Evolutionary conservation across 1,140 invertebrate species (phyloP).

Genomic region (Drosophila punjabiensis): DNA sequence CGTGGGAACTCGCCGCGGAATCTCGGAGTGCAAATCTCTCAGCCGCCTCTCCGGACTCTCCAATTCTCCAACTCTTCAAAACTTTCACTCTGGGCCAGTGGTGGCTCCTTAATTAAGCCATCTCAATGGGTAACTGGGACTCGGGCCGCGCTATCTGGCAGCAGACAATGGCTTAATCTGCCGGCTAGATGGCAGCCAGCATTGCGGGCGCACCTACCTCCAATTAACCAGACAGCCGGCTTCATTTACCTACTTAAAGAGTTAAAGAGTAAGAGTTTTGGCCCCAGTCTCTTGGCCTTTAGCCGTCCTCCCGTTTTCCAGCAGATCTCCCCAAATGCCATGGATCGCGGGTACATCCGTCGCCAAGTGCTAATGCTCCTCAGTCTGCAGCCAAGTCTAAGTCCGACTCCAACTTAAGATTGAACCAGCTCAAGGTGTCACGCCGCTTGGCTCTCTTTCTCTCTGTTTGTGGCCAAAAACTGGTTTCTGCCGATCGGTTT

Average conservation of each 20-base stretch:
- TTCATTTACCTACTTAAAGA: constrained; percentile 65
- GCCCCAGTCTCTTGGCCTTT: constrained; percentile 45
- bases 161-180: constrained; percentile 73
- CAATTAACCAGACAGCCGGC: constrained; percentile 66
- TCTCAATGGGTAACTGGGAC: constrained; percentile 55
- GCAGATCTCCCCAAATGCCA: constrained; percentile 35
- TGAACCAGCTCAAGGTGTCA: constrained; percentile 29
- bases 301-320: constrained; percentile 36
- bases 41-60: constrained; percentile 11
- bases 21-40: constrained; percentile 13
- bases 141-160: constrained; percentile 48
- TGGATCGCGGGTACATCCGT: constrained; percentile 22
- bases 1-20: constrained; percentile 62
- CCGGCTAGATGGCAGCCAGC: constrained; percentile 53
- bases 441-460: constrained; percentile 7
- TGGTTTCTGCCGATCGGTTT: constrained; percentile 36
- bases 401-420: background rate
- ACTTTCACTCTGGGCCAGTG: constrained; percentile 19
- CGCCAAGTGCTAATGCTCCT: constrained; percentile 57
- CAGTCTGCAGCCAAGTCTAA: background rate
- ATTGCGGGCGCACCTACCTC: constrained; percentile 64
- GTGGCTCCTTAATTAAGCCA: constrained; percentile 76
- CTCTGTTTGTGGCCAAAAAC: constrained; percentile 35
- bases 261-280: constrained; percentile 62
- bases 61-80: background rate